Evolutionary conservation across 1,140 invertebrate genomes (phyloP).

Genomic region (Ceratitis capitata): DNA sequence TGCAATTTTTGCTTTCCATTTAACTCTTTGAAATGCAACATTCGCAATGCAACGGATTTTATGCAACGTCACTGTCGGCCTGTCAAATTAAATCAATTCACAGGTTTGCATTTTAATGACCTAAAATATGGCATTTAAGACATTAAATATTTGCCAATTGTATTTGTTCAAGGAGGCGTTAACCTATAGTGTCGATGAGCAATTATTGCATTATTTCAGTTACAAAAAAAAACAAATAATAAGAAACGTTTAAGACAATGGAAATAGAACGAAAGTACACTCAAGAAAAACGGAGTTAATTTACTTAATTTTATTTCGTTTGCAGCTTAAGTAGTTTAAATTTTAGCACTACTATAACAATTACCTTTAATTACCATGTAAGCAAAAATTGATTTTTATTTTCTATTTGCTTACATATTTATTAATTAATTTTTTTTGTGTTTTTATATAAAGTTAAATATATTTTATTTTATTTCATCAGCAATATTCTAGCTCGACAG

Average conservation of each 20-base stretch:
- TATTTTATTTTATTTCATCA: background rate
- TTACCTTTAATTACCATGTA: background rate
- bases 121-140: background rate
- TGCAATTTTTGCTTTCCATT: too few species aligned
- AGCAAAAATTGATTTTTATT: too few species aligned
- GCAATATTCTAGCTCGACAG: background rate
- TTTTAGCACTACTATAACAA: background rate
- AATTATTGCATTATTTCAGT: background rate
- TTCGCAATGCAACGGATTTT: background rate
- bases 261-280: background rate
- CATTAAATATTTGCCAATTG: background rate
- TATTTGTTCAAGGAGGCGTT: conserved; percentile 16
- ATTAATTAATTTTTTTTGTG: background rate
- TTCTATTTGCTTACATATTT: too few species aligned
- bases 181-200: conserved; percentile 2
- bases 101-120: background rate
- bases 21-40: background rate
- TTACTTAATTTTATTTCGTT: too few species aligned
- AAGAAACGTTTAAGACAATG: background rate
- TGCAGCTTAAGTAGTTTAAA: background rate
- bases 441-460: background rate
- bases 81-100: conserved; percentile 17
- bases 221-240: background rate
- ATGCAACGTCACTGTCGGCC: background rate
- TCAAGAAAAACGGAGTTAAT: too few species aligned